These are phyloP conservation scores for Catharus bicknelli DNA, from an alignment of 2,113 vertebrate genomes.

Conservation along the genomic window DNA sequence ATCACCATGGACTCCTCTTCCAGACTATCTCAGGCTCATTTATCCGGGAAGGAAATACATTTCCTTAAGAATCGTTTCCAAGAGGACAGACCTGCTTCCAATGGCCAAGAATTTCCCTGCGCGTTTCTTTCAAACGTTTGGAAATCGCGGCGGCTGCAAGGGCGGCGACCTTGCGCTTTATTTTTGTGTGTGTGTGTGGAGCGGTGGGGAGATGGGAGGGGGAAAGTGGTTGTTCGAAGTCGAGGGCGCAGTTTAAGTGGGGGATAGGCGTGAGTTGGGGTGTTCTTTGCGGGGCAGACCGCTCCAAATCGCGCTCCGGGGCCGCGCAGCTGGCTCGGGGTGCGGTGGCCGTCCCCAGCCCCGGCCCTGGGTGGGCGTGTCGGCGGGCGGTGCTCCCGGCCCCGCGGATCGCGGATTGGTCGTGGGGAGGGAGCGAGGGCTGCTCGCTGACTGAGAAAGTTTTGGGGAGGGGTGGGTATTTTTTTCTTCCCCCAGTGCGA, in stretches of 20 bases:
- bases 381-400: not conserved
- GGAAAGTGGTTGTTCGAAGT: rapidly evolving
- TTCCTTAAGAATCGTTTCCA: not conserved
- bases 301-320: too few relatives aligned
- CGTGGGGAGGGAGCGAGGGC: not conserved
- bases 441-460: conserved; percentile 37
- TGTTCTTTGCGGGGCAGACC: not conserved
- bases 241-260: rapidly evolving
- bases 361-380: not conserved
- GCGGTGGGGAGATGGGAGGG: too few relatives aligned
- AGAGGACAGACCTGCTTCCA: not conserved
- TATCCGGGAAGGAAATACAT: not conserved
- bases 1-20: not conserved
- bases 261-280: not conserved
- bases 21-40: not conserved
- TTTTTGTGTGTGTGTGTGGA: rapidly evolving
- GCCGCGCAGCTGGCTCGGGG: not conserved
- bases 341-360: not conserved
- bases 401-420: conserved; percentile 11
- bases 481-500: not conserved
- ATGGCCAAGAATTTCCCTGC: not conserved
- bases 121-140: not conserved
- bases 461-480: conserved; percentile 40
- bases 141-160: not conserved
- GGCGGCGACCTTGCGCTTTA: too few relatives aligned